phyloP scores from a whole-genome alignment of 2,797 vertebrate genomes.

The Acanthis flammea region DNA sequence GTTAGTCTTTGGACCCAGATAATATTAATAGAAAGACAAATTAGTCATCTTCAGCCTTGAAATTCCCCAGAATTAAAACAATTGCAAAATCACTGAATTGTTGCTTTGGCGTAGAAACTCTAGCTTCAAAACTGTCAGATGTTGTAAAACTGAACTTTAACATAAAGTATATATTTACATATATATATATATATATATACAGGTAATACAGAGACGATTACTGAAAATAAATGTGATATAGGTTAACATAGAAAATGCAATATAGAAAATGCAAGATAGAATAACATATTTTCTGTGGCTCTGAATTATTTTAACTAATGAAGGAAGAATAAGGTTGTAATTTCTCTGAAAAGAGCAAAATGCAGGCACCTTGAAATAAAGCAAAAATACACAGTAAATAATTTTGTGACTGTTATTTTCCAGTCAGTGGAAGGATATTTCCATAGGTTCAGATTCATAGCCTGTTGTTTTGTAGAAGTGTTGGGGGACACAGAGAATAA shows the following conservation, averaged over 20 bases:
- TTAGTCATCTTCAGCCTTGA: neutral
- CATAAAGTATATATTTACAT: neutral
- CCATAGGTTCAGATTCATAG: neutral
- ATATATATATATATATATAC: neutral
- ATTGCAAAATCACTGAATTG: neutral
- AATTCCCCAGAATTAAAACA: neutral
- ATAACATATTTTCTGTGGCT: neutral
- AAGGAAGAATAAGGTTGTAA: neutral
- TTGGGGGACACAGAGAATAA: neutral
- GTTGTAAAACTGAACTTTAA: neutral
- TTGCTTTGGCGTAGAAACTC: neutral
- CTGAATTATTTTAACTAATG: neutral
- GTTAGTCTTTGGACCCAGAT: neutral
- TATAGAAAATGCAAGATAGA: neutral
- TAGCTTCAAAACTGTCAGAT: neutral
- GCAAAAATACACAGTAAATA: neutral
- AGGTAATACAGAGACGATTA: neutral
- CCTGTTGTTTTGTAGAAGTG: neutral
- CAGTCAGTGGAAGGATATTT: neutral
- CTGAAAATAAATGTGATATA: neutral
- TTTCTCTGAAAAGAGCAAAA: neutral
- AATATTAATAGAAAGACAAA: neutral
- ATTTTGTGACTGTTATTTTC: neutral
- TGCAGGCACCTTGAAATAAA: neutral
- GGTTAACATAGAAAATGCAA: neutral